phyloP scores from a whole-genome alignment of 2,797 vertebrate genomes.

The Dendrocincla tyrannina region DNA sequence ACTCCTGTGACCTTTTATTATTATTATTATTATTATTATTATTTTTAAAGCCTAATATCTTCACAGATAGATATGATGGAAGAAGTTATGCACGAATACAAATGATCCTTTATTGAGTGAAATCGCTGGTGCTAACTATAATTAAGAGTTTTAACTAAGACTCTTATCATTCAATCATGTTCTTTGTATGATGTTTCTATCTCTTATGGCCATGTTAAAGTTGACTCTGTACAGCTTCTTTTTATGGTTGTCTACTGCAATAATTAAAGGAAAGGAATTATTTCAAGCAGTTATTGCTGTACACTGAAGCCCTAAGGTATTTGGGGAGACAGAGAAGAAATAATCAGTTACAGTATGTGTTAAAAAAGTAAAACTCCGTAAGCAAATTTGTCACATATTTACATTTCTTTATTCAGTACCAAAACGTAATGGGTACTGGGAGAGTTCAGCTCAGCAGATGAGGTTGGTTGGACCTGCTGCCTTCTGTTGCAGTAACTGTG shows the following conservation, averaged over 20 bases:
- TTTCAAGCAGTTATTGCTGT: background rate
- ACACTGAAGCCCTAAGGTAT: constrained; percentile 10
- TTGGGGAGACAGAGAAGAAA: constrained; percentile 5
- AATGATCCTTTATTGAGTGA: background rate
- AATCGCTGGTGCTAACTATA: background rate
- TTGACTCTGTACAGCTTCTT: background rate
- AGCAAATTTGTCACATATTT: background rate
- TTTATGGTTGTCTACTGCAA: background rate
- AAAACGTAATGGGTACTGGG: background rate
- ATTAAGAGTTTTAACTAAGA: background rate
- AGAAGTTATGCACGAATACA: background rate
- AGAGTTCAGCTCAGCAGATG: background rate
- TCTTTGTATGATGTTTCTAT: background rate
- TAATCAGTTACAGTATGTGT: background rate
- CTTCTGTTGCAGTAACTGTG: background rate
- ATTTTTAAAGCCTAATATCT: background rate
- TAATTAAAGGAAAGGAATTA: constrained; percentile 13
- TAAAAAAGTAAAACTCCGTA: background rate
- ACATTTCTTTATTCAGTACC: background rate
- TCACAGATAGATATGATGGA: background rate
- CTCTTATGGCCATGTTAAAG: background rate
- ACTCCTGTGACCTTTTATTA: background rate
- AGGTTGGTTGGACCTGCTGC: background rate
- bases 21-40: too few species aligned
- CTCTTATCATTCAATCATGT: background rate